Conservation (phyloP, 2,113 vertebrate species). For the Oryzias curvinotus region DNA sequence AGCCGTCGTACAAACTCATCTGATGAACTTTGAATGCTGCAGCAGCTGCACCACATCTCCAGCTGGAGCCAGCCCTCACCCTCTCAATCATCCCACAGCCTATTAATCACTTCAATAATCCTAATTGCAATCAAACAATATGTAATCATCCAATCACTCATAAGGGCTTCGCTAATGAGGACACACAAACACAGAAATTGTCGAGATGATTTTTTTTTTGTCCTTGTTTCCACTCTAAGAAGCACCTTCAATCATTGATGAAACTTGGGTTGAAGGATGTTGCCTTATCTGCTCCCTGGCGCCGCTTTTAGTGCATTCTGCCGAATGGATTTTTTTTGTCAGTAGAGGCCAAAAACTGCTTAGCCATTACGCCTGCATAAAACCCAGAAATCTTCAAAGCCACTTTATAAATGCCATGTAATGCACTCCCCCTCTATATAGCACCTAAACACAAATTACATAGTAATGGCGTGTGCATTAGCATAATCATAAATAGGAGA, state of each 20-base stretch:
- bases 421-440: slow-evolving; percentile 8
- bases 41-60: slow-evolving; percentile 34
- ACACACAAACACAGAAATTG: slow-evolving; percentile 3
- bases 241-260: slow-evolving; percentile 49
- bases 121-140: slow-evolving; percentile 64
- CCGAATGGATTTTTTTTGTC: slow-evolving; percentile 56
- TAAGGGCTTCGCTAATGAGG: slow-evolving; percentile 56
- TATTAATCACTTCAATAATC: slow-evolving; percentile 57
- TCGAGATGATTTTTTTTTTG: slow-evolving; percentile 30
- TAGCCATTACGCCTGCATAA: slow-evolving; percentile 40
- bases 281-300: slow-evolving; percentile 48
- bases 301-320: slow-evolving; percentile 28
- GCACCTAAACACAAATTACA: not conserved
- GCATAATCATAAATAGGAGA: not conserved
- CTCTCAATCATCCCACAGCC: slow-evolving; percentile 29
- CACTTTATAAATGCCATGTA: slow-evolving; percentile 27
- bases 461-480: slow-evolving; percentile 18
- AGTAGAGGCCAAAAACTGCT: slow-evolving; percentile 45
- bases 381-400: slow-evolving; percentile 53
- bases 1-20: not conserved
- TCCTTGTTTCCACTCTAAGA: slow-evolving; percentile 30
- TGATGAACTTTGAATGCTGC: slow-evolving; percentile 31
- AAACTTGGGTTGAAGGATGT: slow-evolving; percentile 43
- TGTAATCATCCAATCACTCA: slow-evolving; percentile 56
- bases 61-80: slow-evolving; percentile 30